Base-by-base conservation (phyloP, 30 jellyfish, hydroid and myxozoan genomes). In the Turritopsis rubra region DNA sequence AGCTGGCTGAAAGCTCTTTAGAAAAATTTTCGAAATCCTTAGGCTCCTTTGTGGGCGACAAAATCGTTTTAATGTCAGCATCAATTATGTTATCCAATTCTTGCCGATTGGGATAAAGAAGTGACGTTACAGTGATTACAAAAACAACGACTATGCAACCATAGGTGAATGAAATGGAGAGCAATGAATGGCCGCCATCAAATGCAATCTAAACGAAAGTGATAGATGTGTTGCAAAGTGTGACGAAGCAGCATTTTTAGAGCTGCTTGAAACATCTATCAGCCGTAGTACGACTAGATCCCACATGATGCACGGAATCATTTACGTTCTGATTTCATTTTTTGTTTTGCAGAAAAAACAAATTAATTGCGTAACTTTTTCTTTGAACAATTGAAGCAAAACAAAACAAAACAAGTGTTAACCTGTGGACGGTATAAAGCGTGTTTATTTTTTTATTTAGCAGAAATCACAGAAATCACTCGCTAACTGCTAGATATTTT, bases 1-100 rank as follows among this genome's bases (percentile, higher is more conserved):
- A 68, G 19, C 77, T 68, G 17, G 77, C 77, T 22, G 77, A n/a
- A 7, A 68, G 30, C 19, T 68, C 77, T 27, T 68, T 68, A 9
- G 77, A 68, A 68, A 68, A 68, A 8, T 68, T 68, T 1, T n/a
- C 77, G 30, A 68, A 68, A 68, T 68, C 77, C 21, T 68, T 68
- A 27, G 28, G 28, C 19, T 68, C 30, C 8, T 23, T 68, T 23
- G 28, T 68, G 0, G 77, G 77, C 16, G 28, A n/a, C 28, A 68
- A 27, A 8, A 68, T 68, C 28, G 9, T 27, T 68, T 68, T 68
- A 1, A 68, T 27, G 30, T 68, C 77, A 23, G 28, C 77, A 68
- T 68, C 77, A 27, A 68, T 68, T n/a, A 68, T 27, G 30, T n/a
- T 27, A 68, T 27, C 30, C 31, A 68, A 8, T 19, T 68, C 77